Evolutionary conservation across 2,888 invertebrate genomes (phyloP), one percentile per base, ranked within the genome.

Genomic region (Agrochola macilenta): DNA sequence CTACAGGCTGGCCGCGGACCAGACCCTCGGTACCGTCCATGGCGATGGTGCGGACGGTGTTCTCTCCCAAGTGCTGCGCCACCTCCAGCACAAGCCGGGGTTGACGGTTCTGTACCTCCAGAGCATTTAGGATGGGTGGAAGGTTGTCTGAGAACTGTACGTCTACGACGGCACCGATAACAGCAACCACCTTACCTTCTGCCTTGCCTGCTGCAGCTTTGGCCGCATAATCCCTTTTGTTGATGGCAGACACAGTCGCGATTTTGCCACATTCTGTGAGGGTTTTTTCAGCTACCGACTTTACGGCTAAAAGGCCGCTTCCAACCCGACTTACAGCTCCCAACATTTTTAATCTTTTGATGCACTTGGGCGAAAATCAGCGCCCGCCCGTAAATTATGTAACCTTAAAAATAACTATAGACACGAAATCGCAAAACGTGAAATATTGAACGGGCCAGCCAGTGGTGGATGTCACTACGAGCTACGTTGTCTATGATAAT

Each of bases 101-200:
- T 79, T 97, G 96, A 86, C 99, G 98, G 93, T 98, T 98, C 91
- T 98, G 97, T 12, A 99, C 99, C 95, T 99, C 99, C 90, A 99
- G 97, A 75, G 99, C 99, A 97, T 99, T 99, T 83, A 99, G 97
- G 95, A 99, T 99, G 73, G 99, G 98, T 76, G 99, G 99, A 73
- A 99, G 97, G 75, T 97, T 97, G 88, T 98, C 99, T 80, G 99
- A 99, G 93, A 99, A 99, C 94, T 99, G 99, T 17, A 99, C 99
- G 94, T 99, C 99, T 74, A 99, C 99, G 30, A 99, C 99, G 93
- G 99, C 99, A 97, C 99, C 99, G 94, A 99, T 99, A 76, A 99
- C 99, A 75, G 99, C 99, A 58, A 99, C 99, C 85, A 99, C 97
- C 93, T 97, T 97, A 89, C 98, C 98, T 90, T 97, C 93, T 4